These are phyloP conservation scores for Sternotherus odoratus DNA, from an alignment of 2,797 vertebrate genomes.

Conservation along the genomic window DNA sequence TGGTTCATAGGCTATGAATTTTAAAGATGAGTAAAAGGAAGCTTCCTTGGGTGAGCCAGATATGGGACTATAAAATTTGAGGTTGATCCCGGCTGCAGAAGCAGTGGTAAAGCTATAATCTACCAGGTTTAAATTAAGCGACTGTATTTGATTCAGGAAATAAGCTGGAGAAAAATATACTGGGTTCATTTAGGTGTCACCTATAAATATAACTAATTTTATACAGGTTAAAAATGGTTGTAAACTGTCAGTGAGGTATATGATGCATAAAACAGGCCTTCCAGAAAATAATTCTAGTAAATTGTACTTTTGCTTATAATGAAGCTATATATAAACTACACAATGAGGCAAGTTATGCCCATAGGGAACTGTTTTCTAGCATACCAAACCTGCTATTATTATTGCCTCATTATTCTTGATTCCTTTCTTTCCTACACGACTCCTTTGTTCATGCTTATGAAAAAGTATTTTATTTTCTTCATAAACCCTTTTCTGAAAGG, in stretches of 20 bases:
- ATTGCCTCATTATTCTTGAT: constrained; percentile 76
- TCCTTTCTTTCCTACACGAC: constrained; percentile 57
- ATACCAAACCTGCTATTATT: constrained; percentile 43
- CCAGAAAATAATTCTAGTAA: constrained; percentile 59
- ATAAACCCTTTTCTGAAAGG: background rate
- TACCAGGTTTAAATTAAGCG: background rate
- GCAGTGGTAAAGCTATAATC: background rate
- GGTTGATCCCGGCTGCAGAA: background rate
- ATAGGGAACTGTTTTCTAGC: background rate
- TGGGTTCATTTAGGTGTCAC: constrained; percentile 26
- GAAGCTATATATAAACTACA: constrained; percentile 65
- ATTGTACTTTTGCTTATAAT: constrained; percentile 66
- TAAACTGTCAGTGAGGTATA: constrained; percentile 51
- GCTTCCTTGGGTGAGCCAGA: background rate
- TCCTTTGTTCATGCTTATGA: constrained; percentile 17
- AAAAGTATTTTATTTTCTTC: constrained; percentile 33
- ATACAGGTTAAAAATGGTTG: constrained; percentile 48
- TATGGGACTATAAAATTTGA: background rate
- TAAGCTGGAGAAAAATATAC: background rate
- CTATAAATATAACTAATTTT: constrained; percentile 60
- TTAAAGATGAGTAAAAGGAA: background rate
- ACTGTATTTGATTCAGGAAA: constrained; percentile 48
- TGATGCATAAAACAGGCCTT: constrained; percentile 57
- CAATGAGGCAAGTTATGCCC: constrained; percentile 50
- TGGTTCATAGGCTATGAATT: background rate